Evolutionary conservation across 2,797 vertebrate genomes (phyloP).

Genomic region (Etheostoma nigrum): DNA sequence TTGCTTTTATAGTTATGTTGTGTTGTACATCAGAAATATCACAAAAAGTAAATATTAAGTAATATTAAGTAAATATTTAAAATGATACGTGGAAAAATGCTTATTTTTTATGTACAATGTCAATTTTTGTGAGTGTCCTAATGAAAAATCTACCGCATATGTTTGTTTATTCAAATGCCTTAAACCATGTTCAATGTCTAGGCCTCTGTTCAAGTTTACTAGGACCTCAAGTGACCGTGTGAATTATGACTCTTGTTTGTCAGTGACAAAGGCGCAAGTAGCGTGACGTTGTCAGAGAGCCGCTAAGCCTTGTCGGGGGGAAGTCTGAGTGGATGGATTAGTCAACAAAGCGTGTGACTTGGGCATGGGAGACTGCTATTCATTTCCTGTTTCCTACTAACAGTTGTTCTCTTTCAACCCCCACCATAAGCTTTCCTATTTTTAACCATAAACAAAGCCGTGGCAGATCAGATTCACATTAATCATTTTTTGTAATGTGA

Average conservation of each 20-base stretch:
- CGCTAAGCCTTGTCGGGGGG: slow-evolving; percentile 11
- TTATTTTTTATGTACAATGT: background rate
- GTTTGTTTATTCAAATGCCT: background rate
- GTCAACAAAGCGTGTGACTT: slow-evolving; percentile 7
- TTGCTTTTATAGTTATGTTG: background rate
- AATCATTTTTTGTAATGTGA: background rate
- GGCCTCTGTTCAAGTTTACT: background rate
- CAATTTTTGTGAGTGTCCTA: background rate
- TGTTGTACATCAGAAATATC: background rate
- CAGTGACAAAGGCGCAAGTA: background rate
- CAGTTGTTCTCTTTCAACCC: slow-evolving; percentile 2
- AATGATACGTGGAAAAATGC: background rate
- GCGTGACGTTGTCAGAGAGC: slow-evolving; percentile 3
- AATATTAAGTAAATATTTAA: background rate
- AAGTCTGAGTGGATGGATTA: slow-evolving; percentile 18
- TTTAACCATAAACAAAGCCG: background rate
- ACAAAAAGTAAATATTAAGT: background rate
- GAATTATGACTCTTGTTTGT: slow-evolving; percentile 4
- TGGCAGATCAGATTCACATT: background rate
- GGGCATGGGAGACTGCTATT: background rate
- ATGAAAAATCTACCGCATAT: background rate
- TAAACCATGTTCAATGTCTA: background rate
- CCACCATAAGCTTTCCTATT: no score
- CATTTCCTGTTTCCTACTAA: slow-evolving; percentile 11
- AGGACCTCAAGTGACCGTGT: background rate